Evolutionary conservation across 2,113 vertebrate genomes (phyloP).

Genomic region (Otus sunia): DNA sequence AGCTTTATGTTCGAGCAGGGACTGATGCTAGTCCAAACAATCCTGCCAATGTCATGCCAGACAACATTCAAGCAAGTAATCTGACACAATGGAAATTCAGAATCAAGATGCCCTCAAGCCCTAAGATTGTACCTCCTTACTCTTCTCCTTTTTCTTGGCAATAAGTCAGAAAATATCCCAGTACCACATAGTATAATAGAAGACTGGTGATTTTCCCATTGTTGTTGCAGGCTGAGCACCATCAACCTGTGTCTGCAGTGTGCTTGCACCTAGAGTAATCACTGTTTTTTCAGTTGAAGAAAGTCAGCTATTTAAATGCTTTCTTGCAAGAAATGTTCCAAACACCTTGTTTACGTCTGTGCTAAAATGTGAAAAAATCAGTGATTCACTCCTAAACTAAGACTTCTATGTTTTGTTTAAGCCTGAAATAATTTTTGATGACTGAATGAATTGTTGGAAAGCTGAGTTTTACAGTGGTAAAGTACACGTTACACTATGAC

Average conservation of each 20-base stretch:
- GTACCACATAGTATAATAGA: not conserved
- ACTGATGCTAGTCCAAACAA: not conserved
- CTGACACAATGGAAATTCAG: not conserved
- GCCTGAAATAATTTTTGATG: not conserved
- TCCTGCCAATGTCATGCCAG: not conserved
- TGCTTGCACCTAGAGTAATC: not conserved
- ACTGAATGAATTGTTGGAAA: not conserved
- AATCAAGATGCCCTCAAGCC: not conserved
- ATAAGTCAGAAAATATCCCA: not conserved
- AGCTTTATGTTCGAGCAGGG: not conserved
- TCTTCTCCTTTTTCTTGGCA: not conserved
- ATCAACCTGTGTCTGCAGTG: not conserved
- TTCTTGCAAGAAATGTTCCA: not conserved
- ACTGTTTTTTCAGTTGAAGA: not conserved
- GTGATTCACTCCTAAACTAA: not conserved
- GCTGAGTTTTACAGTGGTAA: not conserved
- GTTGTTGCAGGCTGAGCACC: not conserved
- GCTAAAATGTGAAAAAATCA: not conserved
- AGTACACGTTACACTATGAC: not conserved
- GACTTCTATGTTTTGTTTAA: not conserved
- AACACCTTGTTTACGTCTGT: not conserved
- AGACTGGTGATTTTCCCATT: not conserved
- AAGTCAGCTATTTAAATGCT: not conserved
- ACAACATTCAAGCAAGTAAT: not conserved
- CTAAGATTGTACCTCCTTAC: accelerated